Base-by-base conservation (phyloP, 2,888 invertebrate genomes). In the Trypoxylon attenuatum region DNA sequence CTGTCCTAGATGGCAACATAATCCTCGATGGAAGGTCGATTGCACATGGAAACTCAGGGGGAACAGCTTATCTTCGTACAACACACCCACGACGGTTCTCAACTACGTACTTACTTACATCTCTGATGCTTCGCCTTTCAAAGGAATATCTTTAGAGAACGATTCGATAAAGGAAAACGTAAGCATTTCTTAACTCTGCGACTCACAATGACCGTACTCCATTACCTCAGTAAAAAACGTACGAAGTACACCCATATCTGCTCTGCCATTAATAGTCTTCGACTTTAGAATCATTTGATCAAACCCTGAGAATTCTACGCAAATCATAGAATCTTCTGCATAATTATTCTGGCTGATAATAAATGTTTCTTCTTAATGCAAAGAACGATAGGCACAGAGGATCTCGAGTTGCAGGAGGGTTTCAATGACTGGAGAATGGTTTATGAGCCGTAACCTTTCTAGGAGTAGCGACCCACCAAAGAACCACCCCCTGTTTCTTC, bases 51-150 rank as follows among this genome's bases (percentile, higher is more conserved):
- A 77, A 76, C 77, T n/a, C n/a, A 76, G 73, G 73, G 78, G 80
- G 83, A 81, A 82, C 82, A 80, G 83, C 84, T 85, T 85, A 85
- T 84, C 84, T 83, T 84, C 83, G 78, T 82, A 82, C 80, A 82
- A 83, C 82, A 81, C 76, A 73, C 78, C 55, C 60, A 42, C 74
- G 67, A 77, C 47, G 77, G 78, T 79, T 79, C 80, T 81, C 81
- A 83, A 79, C 76, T 65, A 23, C 19, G 43, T 49, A 69, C 50
- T 65, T n/a, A 33, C 13, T 33, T 33, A 5, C 33, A 4, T 33
- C 10, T 2, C 13, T 25, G 5, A 10, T 13, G 8, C 33, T 4
- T 10, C 33, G 10, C 13, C 33, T 33, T 8, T 10, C 13, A 1
- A 27, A 2, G n/a, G n/a, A n/a, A n/a, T n/a, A n/a, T n/a, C n/a